A percentile compares a stretch with the other conserved stretches of the same genome.
Evolutionary conservation across 2,113 vertebrate genomes (phyloP).

Genomic region (Myotis lucifugus): DNA sequence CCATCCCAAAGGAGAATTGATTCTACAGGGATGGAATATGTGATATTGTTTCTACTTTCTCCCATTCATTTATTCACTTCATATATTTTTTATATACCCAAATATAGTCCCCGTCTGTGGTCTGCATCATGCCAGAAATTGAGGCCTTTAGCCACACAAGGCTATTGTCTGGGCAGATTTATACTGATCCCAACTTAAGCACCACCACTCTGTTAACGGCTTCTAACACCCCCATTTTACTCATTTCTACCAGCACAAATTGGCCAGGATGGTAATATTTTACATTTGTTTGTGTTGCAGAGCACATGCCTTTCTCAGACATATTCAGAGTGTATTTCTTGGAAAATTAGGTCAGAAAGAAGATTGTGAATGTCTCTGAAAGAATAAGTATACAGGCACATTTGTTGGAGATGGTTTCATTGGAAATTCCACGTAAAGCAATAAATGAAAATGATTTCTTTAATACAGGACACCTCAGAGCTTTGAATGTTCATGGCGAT

Average conservation of each 20-base stretch:
- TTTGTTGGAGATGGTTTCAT: not conserved
- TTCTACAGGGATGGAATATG: slow-evolving; percentile 4
- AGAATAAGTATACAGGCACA: not conserved
- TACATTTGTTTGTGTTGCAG: slow-evolving; percentile 3
- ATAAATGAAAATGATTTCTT: not conserved
- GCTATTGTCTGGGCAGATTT: not conserved
- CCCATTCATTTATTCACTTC: slow-evolving; percentile 23
- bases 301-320: slow-evolving; percentile 4
- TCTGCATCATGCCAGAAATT: not conserved
- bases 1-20: not conserved
- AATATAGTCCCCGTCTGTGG: not conserved
- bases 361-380: slow-evolving; percentile 7
- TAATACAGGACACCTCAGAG: not conserved
- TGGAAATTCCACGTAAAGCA: not conserved
- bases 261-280: not conserved
- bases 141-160: not conserved
- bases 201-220: not conserved
- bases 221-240: not conserved
- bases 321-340: not conserved
- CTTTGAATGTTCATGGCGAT: not conserved
- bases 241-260: not conserved
- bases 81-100: slow-evolving; percentile 38
- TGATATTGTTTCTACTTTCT: slow-evolving; percentile 46
- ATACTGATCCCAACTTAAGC: not conserved
- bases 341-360: slow-evolving; percentile 20